phyloP scores from a whole-genome alignment of 2,797 vertebrate species.

The Antennarius maculatus region DNA sequence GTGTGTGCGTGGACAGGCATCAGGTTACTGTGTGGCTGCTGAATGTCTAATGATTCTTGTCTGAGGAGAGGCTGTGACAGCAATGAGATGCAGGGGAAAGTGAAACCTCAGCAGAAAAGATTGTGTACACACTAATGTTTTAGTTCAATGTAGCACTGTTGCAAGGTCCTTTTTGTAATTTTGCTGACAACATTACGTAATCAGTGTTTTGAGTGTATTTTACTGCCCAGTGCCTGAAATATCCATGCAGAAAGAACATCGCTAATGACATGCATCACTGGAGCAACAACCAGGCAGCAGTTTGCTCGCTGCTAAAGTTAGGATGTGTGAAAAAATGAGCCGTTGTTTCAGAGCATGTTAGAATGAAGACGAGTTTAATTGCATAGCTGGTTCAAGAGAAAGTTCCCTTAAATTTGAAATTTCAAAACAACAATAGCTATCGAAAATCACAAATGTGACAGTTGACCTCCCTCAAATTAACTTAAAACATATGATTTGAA shows the following conservation, averaged over 20 bases:
- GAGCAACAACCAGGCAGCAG: too few relatives aligned
- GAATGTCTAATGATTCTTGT: slow-evolving; percentile 76
- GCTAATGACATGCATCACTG: neutral
- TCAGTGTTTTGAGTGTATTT: neutral
- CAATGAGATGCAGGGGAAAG: slow-evolving; percentile 73
- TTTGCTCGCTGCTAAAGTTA: too few relatives aligned
- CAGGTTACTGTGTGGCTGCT: slow-evolving; percentile 73
- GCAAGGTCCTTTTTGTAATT: slow-evolving; percentile 21
- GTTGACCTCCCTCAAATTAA: neutral
- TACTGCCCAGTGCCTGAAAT: neutral
- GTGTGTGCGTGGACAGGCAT: slow-evolving; percentile 37
- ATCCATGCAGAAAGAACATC: neutral
- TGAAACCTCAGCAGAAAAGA: slow-evolving; percentile 68
- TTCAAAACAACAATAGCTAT: too few relatives aligned
- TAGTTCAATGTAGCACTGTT: neutral
- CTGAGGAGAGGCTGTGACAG: slow-evolving; percentile 70
- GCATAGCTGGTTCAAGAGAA: too few relatives aligned
- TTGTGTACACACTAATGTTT: slow-evolving; percentile 37
- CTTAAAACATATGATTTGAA: too few relatives aligned
- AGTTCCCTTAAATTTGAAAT: neutral
- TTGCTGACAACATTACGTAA: slow-evolving; percentile 20
- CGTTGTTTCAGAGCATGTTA: too few relatives aligned
- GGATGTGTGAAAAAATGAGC: too few relatives aligned
- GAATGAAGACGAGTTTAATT: too few relatives aligned
- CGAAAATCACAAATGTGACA: neutral